Percentiles rank a stretch among this genome's conserved stretches.
Evolutionary conservation across 2,113 vertebrate species (phyloP).

Genomic region (Corydoras sp.): DNA sequence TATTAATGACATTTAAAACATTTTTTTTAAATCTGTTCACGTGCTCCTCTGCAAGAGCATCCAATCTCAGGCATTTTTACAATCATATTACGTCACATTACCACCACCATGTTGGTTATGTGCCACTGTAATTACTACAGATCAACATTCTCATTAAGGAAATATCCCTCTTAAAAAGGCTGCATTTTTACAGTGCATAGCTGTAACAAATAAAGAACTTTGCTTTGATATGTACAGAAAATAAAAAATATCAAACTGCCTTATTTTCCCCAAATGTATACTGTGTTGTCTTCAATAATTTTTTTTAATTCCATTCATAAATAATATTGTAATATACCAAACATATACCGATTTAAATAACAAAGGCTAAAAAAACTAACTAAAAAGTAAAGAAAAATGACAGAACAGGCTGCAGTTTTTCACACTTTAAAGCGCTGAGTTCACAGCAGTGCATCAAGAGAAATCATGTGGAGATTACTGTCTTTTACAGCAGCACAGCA

Average conservation of each 20-base stretch:
- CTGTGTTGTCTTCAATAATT: slow-evolving; percentile 76
- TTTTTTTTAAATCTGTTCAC: slow-evolving; percentile 52
- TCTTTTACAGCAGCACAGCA: slow-evolving; percentile 58
- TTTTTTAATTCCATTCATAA: slow-evolving; percentile 63
- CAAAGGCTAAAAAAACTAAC: slow-evolving; percentile 51
- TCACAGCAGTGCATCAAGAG: slow-evolving; percentile 73
- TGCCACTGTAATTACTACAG: slow-evolving; percentile 84
- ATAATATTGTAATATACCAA: slow-evolving; percentile 79
- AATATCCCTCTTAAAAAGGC: slow-evolving; percentile 92
- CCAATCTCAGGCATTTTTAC: slow-evolving; percentile 69
- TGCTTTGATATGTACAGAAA: slow-evolving; percentile 92
- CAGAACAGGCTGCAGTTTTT: slow-evolving; percentile 79
- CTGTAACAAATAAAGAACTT: slow-evolving; percentile 98
- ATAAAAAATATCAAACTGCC: slow-evolving; percentile 96
- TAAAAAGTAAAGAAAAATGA: slow-evolving; percentile 54
- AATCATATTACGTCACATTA: slow-evolving; percentile 94
- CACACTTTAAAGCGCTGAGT: slow-evolving; percentile 78
- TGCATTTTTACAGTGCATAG: slow-evolving; percentile 99
- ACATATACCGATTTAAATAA: slow-evolving; percentile 74
- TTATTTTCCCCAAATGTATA: slow-evolving; percentile 77
- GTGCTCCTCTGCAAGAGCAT: slow-evolving; percentile 60
- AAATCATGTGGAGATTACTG: slow-evolving; percentile 52
- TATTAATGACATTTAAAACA: slow-evolving; percentile 62
- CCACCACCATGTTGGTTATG: slow-evolving; percentile 87
- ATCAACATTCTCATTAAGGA: slow-evolving; percentile 97